Evolutionary conservation across 2,113 vertebrate species (phyloP).

Genomic region (Columba janthina): DNA sequence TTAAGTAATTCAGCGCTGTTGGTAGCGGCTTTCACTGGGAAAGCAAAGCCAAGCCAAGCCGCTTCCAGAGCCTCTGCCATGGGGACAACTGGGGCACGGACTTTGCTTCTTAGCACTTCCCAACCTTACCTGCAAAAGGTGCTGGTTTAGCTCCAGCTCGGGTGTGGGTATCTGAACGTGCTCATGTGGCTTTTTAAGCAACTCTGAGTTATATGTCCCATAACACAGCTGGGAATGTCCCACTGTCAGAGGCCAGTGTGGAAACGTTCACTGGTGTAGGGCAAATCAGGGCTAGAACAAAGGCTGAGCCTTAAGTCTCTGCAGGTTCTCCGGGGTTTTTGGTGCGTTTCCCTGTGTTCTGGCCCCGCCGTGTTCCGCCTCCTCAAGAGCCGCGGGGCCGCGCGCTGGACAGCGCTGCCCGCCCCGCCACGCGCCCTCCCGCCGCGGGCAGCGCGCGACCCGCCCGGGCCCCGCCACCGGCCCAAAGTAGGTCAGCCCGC

Average conservation of each 20-base stretch:
- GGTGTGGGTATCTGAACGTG: not conserved
- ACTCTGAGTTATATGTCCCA: rapidly evolving
- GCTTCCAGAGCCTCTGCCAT: not conserved
- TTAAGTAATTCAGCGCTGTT: not conserved
- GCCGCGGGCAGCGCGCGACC: no score
- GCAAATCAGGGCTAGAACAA: not conserved
- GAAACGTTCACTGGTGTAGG: not conserved
- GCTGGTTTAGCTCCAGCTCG: not conserved
- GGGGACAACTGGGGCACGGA: not conserved
- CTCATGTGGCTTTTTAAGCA: not conserved
- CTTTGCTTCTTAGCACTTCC: not conserved
- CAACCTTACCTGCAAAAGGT: not conserved
- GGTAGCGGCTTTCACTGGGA: not conserved
- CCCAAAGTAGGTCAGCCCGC: no score
- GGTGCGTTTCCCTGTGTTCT: no score
- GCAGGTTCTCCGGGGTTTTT: not conserved
- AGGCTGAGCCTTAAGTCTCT: not conserved
- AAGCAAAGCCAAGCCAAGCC: not conserved
- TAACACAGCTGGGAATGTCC: rapidly evolving
- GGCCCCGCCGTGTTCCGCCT: no score
- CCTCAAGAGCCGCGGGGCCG: no score
- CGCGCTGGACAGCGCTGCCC: no score
- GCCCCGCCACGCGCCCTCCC: no score
- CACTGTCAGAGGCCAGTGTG: not conserved
- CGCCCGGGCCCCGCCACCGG: no score